These are phyloP conservation scores for Volucella inanis DNA, from an alignment of 2,888 invertebrate species.

Conservation along the genomic window DNA sequence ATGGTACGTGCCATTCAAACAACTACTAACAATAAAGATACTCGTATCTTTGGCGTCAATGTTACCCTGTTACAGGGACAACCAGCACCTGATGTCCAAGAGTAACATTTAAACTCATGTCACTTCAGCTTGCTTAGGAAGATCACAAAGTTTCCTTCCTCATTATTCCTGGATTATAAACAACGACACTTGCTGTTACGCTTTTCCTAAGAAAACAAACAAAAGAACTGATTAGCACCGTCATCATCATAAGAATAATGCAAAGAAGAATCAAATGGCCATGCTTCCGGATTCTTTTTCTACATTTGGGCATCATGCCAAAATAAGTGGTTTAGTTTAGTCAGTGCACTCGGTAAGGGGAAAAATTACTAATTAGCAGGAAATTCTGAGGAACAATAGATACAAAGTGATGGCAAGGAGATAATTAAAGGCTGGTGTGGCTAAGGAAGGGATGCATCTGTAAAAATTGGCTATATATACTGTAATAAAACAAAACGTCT, in stretches of 20 bases:
- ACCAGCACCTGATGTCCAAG: constrained; percentile 39
- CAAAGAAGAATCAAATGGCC: constrained; percentile 41
- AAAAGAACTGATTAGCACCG: constrained; percentile 37
- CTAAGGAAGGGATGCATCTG: too few relatives aligned
- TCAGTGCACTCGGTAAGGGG: constrained; percentile 6
- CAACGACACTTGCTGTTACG: constrained; percentile 4
- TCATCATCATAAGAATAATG: constrained; percentile 40
- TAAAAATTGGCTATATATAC: too few relatives aligned
- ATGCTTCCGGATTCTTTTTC: constrained; percentile 27
- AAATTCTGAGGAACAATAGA: not conserved
- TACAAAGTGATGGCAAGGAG: too few relatives aligned
- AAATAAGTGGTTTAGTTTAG: constrained; percentile 7
- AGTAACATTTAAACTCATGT: constrained; percentile 46
- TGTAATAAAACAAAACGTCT: too few relatives aligned
- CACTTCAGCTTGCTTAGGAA: constrained; percentile 18
- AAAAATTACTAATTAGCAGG: constrained; percentile 1
- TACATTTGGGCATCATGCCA: constrained; percentile 39
- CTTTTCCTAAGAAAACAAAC: constrained; percentile 33
- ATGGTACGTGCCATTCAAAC: not conserved
- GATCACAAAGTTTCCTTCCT: constrained; percentile 22
- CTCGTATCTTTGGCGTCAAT: too few relatives aligned
- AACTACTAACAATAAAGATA: not conserved
- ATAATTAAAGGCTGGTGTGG: too few relatives aligned
- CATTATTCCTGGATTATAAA: constrained; percentile 14
- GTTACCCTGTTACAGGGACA: not conserved